Percentiles rank a stretch among this genome's conserved stretches.
These are phyloP conservation scores for Cydia fagiglandana DNA, from an alignment of 1,140 invertebrate species.

Conservation along the genomic window DNA sequence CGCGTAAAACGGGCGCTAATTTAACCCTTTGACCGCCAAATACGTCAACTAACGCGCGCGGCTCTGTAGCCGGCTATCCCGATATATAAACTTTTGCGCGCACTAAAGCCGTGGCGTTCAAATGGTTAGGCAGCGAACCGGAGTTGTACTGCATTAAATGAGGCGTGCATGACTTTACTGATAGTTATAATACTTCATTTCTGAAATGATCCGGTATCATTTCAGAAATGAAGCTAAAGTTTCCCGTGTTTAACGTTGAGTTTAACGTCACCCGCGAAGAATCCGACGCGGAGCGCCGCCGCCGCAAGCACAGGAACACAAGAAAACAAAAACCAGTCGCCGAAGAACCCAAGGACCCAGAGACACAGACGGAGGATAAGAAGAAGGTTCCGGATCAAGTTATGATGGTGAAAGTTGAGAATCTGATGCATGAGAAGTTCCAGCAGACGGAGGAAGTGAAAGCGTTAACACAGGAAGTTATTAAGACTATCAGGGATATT, in stretches of 20 bases:
- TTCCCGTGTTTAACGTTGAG: slow-evolving; percentile 84
- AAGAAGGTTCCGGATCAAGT: slow-evolving; percentile 77
- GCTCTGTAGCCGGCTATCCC: too few species aligned
- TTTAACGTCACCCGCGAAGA: slow-evolving; percentile 83
- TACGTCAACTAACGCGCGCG: too few species aligned
- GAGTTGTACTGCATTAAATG: too few species aligned
- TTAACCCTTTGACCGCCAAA: too few species aligned
- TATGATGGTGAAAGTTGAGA: slow-evolving; percentile 97
- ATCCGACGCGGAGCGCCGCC: slow-evolving; percentile 76
- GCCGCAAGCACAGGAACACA: slow-evolving; percentile 77
- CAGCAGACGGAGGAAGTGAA: slow-evolving; percentile 97
- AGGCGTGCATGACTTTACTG: too few species aligned
- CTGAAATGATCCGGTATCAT: slow-evolving; percentile 66
- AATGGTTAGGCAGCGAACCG: too few species aligned
- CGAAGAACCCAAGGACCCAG: slow-evolving; percentile 37
- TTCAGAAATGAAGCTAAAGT: slow-evolving; percentile 79
- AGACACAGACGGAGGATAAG: slow-evolving; percentile 43
- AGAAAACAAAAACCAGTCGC: slow-evolving; percentile 46
- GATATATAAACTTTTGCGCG: too few species aligned
- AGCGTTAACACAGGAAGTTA: slow-evolving; percentile 97
- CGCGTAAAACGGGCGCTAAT: too few species aligned
- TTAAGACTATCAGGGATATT: slow-evolving; percentile 98
- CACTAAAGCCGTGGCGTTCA: too few species aligned
- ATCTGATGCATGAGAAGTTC: slow-evolving; percentile 94
- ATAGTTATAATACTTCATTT: slow-evolving; percentile 60